Percentiles rank a stretch among this genome's conserved stretches.
phyloP scores from a whole-genome alignment of 92 coral and sea anemone species.

The Bergia puertoricense region DNA sequence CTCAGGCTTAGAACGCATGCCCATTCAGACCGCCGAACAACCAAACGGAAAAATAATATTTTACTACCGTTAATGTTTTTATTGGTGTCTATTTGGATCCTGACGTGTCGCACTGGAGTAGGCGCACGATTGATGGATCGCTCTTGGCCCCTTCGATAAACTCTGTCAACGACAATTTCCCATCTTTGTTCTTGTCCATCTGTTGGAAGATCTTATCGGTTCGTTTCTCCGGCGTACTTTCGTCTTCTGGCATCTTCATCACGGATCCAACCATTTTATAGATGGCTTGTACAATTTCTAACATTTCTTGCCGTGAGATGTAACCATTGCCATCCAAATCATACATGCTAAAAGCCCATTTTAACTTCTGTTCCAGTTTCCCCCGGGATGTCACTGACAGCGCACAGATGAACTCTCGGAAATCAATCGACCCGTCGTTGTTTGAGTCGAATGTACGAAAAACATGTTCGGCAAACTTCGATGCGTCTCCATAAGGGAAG shows the following conservation, averaged over 20 bases:
- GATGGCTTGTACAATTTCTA: conserved; percentile 92
- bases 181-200: conserved; percentile 97
- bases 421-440: conserved; percentile 83
- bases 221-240: conserved; percentile 96
- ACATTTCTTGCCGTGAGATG: conserved; percentile 83
- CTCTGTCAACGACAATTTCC: conserved; percentile 87
- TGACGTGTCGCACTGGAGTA: conserved; percentile 92
- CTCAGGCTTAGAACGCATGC: neutral
- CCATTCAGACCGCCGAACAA: neutral
- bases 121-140: conserved; percentile 94
- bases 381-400: conserved; percentile 96
- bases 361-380: conserved; percentile 86
- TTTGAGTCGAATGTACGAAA: conserved; percentile 93
- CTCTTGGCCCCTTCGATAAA: conserved; percentile 98
- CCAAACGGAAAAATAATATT: neutral
- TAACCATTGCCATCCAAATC: conserved; percentile 90
- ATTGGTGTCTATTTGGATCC: conserved; percentile 11
- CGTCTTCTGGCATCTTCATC: conserved; percentile 98
- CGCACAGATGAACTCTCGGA: conserved; percentile 96
- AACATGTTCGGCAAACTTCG: conserved; percentile 97
- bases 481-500: conserved; percentile 98
- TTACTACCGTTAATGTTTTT: neutral
- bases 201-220: conserved; percentile 92
- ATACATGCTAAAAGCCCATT: conserved; percentile 99
- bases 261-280: conserved; percentile 98